A percentile compares a stretch with the other conserved stretches of the same genome.
Conservation (phyloP, 2,888 invertebrate species). For the Pegoplata infirma region DNA sequence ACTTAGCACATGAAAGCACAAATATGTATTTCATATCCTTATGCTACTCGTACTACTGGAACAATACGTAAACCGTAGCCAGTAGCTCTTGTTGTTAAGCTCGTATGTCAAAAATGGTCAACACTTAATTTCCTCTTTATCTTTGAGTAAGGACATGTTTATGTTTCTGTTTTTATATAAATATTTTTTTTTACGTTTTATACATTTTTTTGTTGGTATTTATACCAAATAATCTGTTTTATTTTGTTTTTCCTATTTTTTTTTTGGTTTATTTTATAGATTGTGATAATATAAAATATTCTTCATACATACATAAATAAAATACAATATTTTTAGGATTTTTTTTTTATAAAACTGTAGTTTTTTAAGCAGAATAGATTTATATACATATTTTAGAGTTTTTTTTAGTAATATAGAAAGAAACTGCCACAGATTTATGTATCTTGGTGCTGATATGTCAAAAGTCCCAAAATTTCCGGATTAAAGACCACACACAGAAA, state of each 20-base stretch:
- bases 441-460: too few relatives aligned
- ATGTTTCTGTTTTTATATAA: slow-evolving; percentile 27
- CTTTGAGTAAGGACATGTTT: slow-evolving; percentile 60
- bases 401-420: too few relatives aligned
- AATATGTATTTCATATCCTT: not conserved
- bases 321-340: not conserved
- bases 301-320: too few relatives aligned
- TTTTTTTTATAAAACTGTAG: not conserved
- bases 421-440: too few relatives aligned
- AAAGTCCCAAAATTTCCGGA: too few relatives aligned
- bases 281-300: not conserved
- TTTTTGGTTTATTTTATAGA: too few relatives aligned
- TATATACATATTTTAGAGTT: too few relatives aligned
- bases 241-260: not conserved
- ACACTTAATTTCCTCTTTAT: slow-evolving; percentile 72
- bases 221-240: not conserved
- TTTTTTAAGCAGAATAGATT: too few relatives aligned
- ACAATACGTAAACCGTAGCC: not conserved
- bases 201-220: not conserved
- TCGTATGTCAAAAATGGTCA: slow-evolving; percentile 69
- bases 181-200: not conserved
- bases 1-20: not conserved
- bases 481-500: too few relatives aligned
- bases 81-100: slow-evolving; percentile 25
- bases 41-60: not conserved